Conservation (phyloP, 2,113 vertebrate species). For the Salvelinus sp. region DNA sequence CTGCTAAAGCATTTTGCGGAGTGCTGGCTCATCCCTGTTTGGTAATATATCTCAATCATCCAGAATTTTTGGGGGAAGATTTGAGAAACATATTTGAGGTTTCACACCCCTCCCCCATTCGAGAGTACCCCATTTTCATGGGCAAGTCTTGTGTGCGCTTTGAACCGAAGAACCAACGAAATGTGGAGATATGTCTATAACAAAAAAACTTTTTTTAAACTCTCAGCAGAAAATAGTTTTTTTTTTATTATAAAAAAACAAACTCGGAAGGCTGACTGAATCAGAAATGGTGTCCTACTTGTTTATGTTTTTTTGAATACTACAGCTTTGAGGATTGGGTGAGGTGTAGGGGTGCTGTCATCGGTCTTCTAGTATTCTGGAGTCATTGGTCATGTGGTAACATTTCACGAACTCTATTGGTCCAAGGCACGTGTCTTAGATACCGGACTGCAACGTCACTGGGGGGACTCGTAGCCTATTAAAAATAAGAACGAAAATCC, state of each 20-base stretch:
- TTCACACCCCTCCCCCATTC: slow-evolving; percentile 5
- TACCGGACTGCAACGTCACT: slow-evolving; percentile 82
- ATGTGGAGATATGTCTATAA: background rate
- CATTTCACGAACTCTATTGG: slow-evolving; percentile 74
- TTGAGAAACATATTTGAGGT: background rate
- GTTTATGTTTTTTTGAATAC: slow-evolving; percentile 24
- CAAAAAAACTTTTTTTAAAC: background rate
- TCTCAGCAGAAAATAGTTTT: background rate
- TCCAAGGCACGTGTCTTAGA: slow-evolving; percentile 89
- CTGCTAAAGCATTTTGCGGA: background rate
- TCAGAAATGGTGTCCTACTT: background rate
- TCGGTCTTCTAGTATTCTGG: slow-evolving; percentile 66
- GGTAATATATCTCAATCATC: too few species aligned
- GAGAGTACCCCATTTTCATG: background rate
- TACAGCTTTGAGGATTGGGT: slow-evolving; percentile 67
- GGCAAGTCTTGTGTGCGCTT: background rate
- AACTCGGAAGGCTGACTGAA: background rate
- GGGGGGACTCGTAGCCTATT: slow-evolving; percentile 77
- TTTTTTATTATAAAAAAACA: background rate
- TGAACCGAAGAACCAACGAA: background rate
- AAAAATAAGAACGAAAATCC: slow-evolving; percentile 90
- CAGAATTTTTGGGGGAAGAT: too few species aligned
- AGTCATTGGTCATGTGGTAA: slow-evolving; percentile 79
- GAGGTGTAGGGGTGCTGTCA: slow-evolving; percentile 29
- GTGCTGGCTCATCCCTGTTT: background rate